Percentiles rank a stretch among this genome's conserved stretches.
Conservation (phyloP, 1,140 invertebrate genomes). For the Aricia agestis region DNA sequence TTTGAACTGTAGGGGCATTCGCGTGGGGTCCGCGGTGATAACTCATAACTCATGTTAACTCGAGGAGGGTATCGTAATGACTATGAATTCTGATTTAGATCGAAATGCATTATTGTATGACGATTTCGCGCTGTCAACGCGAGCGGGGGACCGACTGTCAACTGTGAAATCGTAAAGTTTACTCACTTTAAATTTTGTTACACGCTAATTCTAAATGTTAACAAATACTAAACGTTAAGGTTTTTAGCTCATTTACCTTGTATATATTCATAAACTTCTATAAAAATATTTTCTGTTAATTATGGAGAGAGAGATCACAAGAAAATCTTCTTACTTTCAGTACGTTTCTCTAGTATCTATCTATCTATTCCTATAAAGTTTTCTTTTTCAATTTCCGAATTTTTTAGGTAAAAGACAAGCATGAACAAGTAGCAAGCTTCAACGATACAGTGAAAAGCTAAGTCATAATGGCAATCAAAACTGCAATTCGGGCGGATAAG, state of each 20-base stretch:
- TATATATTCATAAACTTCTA: no score
- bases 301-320: no score
- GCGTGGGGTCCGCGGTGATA: slow-evolving; percentile 51
- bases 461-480: background rate
- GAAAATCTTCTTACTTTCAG: no score
- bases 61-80: slow-evolving; percentile 54
- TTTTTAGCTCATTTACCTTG: no score
- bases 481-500: background rate
- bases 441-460: background rate
- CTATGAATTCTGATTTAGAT: slow-evolving; percentile 59
- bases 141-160: slow-evolving; percentile 37
- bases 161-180: slow-evolving; percentile 57
- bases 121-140: slow-evolving; percentile 47
- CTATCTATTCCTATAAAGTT: no score
- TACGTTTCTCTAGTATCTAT: no score
- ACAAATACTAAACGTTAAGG: no score
- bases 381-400: no score
- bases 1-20: slow-evolving; percentile 57
- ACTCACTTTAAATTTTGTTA: slow-evolving; percentile 34
- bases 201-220: background rate
- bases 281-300: no score
- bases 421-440: no score
- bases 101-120: slow-evolving; percentile 52
- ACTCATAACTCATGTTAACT: slow-evolving; percentile 69
- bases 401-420: no score